These are phyloP conservation scores for Cossypha heuglini DNA, from an alignment of 2,797 vertebrate genomes.

Conservation along the genomic window DNA sequence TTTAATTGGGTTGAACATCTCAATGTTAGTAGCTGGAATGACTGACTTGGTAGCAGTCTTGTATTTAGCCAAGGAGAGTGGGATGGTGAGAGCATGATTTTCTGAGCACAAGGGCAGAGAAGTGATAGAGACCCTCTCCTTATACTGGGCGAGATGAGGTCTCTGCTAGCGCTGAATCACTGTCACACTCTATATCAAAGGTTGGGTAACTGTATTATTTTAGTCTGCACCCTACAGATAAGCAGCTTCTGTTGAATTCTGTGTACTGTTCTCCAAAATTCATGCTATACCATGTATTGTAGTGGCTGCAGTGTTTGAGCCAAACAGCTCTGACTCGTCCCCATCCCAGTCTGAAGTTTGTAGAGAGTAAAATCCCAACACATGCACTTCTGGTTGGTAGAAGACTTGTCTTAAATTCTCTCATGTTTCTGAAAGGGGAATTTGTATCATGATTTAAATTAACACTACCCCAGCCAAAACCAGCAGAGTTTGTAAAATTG, in stretches of 20 bases:
- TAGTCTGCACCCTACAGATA: background rate
- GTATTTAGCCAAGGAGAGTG: background rate
- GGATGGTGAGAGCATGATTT: background rate
- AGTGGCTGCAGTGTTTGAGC: background rate
- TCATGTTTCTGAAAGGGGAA: background rate
- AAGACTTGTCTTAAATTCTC: background rate
- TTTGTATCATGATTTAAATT: background rate
- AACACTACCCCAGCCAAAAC: background rate
- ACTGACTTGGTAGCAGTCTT: background rate
- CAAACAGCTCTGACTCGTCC: background rate
- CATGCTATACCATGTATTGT: rapidly evolving
- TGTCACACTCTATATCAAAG: background rate
- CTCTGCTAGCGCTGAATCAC: background rate
- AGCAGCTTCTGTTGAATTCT: background rate
- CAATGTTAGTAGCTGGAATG: background rate
- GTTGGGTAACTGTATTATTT: background rate
- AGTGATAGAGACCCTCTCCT: background rate
- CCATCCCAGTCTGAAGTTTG: background rate
- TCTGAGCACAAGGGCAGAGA: background rate
- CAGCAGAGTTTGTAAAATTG: background rate
- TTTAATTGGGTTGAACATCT: background rate
- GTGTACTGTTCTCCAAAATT: background rate
- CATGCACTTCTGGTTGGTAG: background rate
- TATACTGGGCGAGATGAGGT: background rate
- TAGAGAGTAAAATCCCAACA: background rate